Conservation (phyloP, 2,113 vertebrate species). For the Coreoperca whiteheadi region DNA sequence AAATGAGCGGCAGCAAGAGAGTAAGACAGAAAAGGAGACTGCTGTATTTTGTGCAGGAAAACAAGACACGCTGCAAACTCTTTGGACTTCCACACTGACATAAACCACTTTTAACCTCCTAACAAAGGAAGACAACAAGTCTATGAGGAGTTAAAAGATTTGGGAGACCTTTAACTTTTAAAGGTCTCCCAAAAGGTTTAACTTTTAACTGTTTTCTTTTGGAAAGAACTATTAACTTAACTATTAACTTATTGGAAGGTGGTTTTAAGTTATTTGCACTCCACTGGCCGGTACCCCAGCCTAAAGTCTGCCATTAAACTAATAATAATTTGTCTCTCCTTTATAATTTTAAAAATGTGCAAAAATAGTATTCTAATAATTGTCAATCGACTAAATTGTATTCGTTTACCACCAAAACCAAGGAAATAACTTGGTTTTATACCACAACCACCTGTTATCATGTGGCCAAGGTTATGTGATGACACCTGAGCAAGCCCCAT, state of each 20-base stretch:
- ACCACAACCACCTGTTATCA: not conserved
- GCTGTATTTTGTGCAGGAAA: too few relatives aligned
- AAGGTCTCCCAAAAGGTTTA: too few relatives aligned
- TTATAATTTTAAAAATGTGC: not conserved
- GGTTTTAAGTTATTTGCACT: not conserved
- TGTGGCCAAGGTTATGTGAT: not conserved
- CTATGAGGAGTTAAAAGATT: constrained; percentile 6
- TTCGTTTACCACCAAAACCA: not conserved
- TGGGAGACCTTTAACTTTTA: not conserved
- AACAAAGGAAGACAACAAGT: not conserved
- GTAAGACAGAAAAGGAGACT: not conserved
- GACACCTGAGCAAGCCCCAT: not conserved
- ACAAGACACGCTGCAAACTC: not conserved
- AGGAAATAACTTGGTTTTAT: not conserved
- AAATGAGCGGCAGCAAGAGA: not conserved
- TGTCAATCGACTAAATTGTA: not conserved
- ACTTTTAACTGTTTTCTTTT: constrained; percentile 12
- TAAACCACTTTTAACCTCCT: not conserved
- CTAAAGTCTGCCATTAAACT: not conserved
- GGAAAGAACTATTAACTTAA: not conserved
- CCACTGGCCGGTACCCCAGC: too few relatives aligned
- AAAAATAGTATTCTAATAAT: not conserved
- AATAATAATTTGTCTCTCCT: not conserved
- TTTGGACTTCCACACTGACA: not conserved
- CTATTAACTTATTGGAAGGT: not conserved